phyloP scores from a whole-genome alignment of 2,888 invertebrate genomes.

The Andrena bucephala region DNA sequence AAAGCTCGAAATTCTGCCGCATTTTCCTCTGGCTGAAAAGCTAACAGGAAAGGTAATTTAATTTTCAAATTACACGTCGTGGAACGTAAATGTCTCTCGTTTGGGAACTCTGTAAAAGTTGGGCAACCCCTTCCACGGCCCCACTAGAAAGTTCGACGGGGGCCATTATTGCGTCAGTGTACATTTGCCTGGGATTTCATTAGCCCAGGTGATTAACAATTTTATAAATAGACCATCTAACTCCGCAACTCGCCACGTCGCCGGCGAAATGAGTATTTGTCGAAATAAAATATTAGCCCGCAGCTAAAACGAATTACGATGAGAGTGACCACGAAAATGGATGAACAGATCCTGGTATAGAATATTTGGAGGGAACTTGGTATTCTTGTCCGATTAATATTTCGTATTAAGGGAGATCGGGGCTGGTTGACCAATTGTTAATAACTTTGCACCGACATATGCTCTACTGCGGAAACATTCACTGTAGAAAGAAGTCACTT shows the following conservation, averaged over 20 bases:
- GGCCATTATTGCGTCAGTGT: slow-evolving; percentile 27
- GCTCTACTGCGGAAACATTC: too few relatives aligned
- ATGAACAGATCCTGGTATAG: neutral
- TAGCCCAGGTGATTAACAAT: slow-evolving; percentile 47
- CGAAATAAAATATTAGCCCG: too few relatives aligned
- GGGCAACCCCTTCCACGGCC: neutral
- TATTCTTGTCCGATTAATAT: neutral
- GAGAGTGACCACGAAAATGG: neutral
- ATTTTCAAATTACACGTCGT: slow-evolving; percentile 39
- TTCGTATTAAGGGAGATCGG: neutral
- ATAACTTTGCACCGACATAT: too few relatives aligned
- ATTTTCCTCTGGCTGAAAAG: neutral
- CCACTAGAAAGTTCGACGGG: slow-evolving; percentile 23
- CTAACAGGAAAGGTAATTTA: slow-evolving; percentile 24
- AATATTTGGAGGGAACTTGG: slow-evolving; percentile 3
- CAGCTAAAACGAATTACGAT: too few relatives aligned
- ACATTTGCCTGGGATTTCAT: slow-evolving; percentile 46
- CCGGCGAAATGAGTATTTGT: slow-evolving; percentile 6
- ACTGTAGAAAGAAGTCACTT: too few relatives aligned
- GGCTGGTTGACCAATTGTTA: too few relatives aligned
- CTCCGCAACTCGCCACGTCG: neutral
- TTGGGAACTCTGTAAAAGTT: slow-evolving; percentile 27
- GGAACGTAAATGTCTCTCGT: slow-evolving; percentile 22
- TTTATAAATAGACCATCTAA: slow-evolving; percentile 30
- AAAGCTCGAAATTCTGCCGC: neutral